Evolutionary conservation across 2,888 invertebrate genomes (phyloP), one percentile per base, ranked within the genome.

Genomic region (Tiliacea citrago): DNA sequence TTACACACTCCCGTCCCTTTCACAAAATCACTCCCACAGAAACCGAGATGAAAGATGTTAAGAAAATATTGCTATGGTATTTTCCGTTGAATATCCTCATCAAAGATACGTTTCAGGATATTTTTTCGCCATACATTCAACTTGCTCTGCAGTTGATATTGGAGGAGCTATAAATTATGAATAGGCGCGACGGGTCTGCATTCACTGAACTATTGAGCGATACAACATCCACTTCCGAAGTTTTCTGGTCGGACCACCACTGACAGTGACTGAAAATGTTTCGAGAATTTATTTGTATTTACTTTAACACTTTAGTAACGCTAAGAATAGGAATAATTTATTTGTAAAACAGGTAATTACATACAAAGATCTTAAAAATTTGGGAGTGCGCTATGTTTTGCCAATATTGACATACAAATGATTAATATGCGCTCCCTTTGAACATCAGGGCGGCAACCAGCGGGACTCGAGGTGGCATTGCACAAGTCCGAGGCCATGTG

Each of bases 161-260:
- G 18, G 35, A 21, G 24, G 55, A 45, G 68, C 61, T 58, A 66
- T 83, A 71, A 66, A 75, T 80, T 68, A 53, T 53, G 6, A 63
- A 75, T 65, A 68, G 70, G 57, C 67, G 16, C 42, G n/a, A 16
- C 42, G 67, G 51, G 29, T 2, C 53, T 58, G 53, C 71, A 65
- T 71, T 53, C 71, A 75, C 45, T 71, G 42, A 70, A 80, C 65
- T 84, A 84, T 84, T 66, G 81, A 82, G 29, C 61, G 53, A 45
- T 47, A 62, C 51, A 49, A 24, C n/a, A 63, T 76, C 13, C 39
- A 74, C 24, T 68, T 60, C 51, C 63, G 18, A 84, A 81, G 70
- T 83, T 80, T 65, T 68, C 51, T 68, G 47, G 10, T 51, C 51
- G 16, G 5, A 47, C n/a, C 29, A 51, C 39, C 39, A 60, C 58